Base-by-base conservation (phyloP, 2,797 vertebrate genomes). In the Aselliscus stoliczkanus region DNA sequence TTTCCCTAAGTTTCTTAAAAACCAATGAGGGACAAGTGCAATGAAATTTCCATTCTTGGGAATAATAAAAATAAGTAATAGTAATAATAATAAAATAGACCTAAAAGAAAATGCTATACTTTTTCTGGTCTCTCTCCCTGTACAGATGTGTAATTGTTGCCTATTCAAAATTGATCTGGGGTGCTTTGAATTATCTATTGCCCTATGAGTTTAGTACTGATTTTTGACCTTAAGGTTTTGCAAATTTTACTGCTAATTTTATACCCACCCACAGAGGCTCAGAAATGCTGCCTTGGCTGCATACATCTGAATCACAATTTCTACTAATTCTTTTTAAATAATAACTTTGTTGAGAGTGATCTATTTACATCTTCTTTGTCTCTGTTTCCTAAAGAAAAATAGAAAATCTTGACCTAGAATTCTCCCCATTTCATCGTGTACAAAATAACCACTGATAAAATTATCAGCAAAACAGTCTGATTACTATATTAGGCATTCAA, bases 261-360 rank as follows among this genome's bases (percentile, higher is more conserved):
- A 91, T 31, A 83, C 4, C n/a, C 86, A n/a, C 67, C n/a, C 39
- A 64, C 90, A 79, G 39, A 97, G 34, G 79, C 54, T 92, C 84
- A 67, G n/a, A 97, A 54, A n/a, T 92, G 62, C 80, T 88, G 56
- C 23, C 58, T 88, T 83, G 72, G 67, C 56, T 93, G 75, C 85
- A 60, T 34, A 47, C 67, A 91, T 56, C 47, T 94, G 84, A 96
- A 89, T 94, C 86, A 93, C 21, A 69, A 90, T 80, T 96, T 97
- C 84, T 94, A 5, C 64, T 95, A 84, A 96, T 96, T 92, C 76
- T 83, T 96, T 96, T 93, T 90, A 70, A 67, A 86, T 94, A 97
- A 96, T 67, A 88, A 54, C 65, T 75, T 67, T 18, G 20, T 93
- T 44, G 72, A 0, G 52, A 77, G 27, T 88, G 70, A 97, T 97